Evolutionary conservation across 1,140 invertebrate species (phyloP), one percentile per base, ranked within the genome.

Genomic region (Diorhabda carinulata): DNA sequence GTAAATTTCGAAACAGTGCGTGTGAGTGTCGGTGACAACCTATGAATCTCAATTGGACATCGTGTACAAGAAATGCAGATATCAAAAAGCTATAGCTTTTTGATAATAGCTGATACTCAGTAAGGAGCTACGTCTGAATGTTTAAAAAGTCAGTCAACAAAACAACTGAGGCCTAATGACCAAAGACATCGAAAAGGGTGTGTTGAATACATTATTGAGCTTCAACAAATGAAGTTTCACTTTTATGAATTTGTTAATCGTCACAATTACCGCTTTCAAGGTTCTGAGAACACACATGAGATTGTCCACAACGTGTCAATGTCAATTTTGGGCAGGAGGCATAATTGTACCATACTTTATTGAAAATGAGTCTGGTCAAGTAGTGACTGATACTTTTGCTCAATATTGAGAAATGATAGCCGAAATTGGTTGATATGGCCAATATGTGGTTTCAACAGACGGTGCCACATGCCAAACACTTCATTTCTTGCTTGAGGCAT

Each of bases 11-110:
- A 70, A 72, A 67, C 64, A 76, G 72, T 73, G 43, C 63, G 67
- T 73, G 56, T 70, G 65, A 77, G 73, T 76, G 69, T 74, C 62
- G 68, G n/a, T 74, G 66, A 76, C 42, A 70, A 61, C 69, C 72
- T 72, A 72, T 67, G 64, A 73, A 77, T 67, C 52, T 77, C 72
- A 70, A 76, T 77, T 76, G 69, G 70, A 64, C 74, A 61, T 68
- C 69, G 71, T 72, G 67, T 41, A 58, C 70, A 74, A 74, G 67
- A 52, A 52, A 6, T 52, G 9, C 47, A 5, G 9, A 9, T 52
- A 6, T 52, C 5, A 52, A 52, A 9, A 52, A 25, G 25, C 25
- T 25, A 25, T 25, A 25, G 25, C 25, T 0, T n/a, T n/a, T n/a
- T n/a, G n/a, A n/a, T n/a, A n/a, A 25, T 25, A 25, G 25, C 25